Evolutionary conservation across 2,113 vertebrate genomes (phyloP).

Genomic region (Pelecanus crispus): DNA sequence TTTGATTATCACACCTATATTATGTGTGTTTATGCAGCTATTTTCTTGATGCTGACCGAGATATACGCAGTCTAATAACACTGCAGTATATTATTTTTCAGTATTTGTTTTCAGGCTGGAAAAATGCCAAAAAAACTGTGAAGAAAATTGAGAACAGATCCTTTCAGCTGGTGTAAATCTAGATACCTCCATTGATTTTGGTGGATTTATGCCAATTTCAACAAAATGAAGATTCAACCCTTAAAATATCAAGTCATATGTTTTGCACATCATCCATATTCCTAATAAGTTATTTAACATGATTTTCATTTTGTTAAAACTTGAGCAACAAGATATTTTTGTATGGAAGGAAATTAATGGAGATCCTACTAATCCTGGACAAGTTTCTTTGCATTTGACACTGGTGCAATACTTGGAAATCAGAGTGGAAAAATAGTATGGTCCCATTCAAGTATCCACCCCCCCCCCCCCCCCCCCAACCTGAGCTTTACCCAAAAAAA

Average conservation of each 20-base stretch:
- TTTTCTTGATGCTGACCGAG: not conserved
- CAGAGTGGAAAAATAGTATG: not conserved
- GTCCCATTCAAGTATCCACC: not conserved
- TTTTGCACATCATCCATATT: not conserved
- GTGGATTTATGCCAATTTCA: conserved; percentile 8
- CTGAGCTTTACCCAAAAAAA: not conserved
- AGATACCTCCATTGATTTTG: not conserved
- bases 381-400: not conserved
- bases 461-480: not conserved
- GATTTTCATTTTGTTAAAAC: not conserved
- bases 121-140: not conserved
- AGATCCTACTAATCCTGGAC: not conserved
- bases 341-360: not conserved
- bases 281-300: not conserved
- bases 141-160: conserved; percentile 44
- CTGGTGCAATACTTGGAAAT: not conserved
- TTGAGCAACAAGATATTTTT: not conserved
- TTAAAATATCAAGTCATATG: conserved; percentile 10
- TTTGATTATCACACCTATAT: not conserved
- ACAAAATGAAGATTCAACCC: not conserved
- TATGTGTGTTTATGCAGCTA: not conserved
- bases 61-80: not conserved
- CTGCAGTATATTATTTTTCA: not conserved
- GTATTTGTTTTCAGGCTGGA: conserved; percentile 23
- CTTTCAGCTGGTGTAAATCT: conserved; percentile 34